Conservation (phyloP, 2,888 invertebrate genomes). For the Ochropleura leucogaster region DNA sequence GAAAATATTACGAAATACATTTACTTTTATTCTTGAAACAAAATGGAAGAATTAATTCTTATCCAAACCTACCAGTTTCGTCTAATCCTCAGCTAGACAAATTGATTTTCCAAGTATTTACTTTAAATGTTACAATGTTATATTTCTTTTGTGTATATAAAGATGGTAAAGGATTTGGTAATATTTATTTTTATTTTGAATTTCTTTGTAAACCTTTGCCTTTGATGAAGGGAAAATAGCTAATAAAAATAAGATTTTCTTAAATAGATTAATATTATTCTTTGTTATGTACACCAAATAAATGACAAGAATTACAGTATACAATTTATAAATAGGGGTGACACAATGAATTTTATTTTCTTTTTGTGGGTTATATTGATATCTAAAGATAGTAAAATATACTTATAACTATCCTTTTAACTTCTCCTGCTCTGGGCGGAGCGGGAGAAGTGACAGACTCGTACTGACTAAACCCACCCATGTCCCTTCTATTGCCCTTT, state of each 20-base stretch:
- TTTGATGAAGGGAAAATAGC: neutral
- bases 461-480: too few relatives aligned
- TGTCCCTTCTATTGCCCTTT: too few relatives aligned
- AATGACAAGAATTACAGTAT: too few relatives aligned
- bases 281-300: too few relatives aligned
- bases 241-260: neutral
- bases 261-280: neutral
- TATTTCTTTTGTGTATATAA: neutral
- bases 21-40: neutral
- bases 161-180: neutral
- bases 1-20: neutral
- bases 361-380: too few relatives aligned
- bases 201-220: neutral
- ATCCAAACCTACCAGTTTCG: neutral
- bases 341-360: too few relatives aligned
- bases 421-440: too few relatives aligned
- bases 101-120: neutral
- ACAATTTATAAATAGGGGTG: too few relatives aligned
- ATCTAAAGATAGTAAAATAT: too few relatives aligned
- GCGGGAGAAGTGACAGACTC: too few relatives aligned
- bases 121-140: slow-evolving; percentile 2
- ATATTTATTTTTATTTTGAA: slow-evolving; percentile 6
- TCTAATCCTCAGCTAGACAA: neutral
- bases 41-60: neutral
- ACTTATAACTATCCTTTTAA: too few relatives aligned